phyloP scores from a whole-genome alignment of 2,888 invertebrate species.

The Himalopsyche tibetana region DNA sequence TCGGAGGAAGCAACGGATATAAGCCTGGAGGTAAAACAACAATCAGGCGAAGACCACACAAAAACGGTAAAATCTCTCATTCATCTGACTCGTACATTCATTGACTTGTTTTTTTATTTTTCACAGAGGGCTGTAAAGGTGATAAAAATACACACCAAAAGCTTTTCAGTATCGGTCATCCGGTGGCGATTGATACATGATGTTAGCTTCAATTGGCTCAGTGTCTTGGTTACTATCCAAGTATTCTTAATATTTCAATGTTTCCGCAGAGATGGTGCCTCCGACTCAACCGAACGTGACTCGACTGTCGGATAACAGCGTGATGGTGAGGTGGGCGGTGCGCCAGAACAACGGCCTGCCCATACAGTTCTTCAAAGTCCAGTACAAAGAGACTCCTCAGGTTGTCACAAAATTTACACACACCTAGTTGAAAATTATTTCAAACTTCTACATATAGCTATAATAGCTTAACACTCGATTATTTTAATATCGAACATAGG shows the following conservation, averaged over 20 bases:
- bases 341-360: conserved; percentile 88
- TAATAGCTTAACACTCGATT: too few relatives aligned
- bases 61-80: too few relatives aligned
- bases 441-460: background rate
- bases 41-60: conserved; percentile 7
- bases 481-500: too few relatives aligned
- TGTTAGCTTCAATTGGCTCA: too few relatives aligned
- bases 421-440: background rate
- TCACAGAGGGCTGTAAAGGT: too few relatives aligned
- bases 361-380: conserved; percentile 93
- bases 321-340: conserved; percentile 94
- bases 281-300: conserved; percentile 93
- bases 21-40: background rate
- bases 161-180: too few relatives aligned
- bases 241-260: too few relatives aligned
- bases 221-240: too few relatives aligned
- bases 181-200: too few relatives aligned
- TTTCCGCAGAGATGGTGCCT: conserved; percentile 84
- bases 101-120: too few relatives aligned
- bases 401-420: conserved; percentile 31
- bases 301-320: conserved; percentile 90
- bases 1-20: conserved; percentile 8
- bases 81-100: too few relatives aligned
- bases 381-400: conserved; percentile 73
- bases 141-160: too few relatives aligned